Base-by-base conservation (phyloP, 1,140 invertebrate genomes). In the Asobara japonica region DNA sequence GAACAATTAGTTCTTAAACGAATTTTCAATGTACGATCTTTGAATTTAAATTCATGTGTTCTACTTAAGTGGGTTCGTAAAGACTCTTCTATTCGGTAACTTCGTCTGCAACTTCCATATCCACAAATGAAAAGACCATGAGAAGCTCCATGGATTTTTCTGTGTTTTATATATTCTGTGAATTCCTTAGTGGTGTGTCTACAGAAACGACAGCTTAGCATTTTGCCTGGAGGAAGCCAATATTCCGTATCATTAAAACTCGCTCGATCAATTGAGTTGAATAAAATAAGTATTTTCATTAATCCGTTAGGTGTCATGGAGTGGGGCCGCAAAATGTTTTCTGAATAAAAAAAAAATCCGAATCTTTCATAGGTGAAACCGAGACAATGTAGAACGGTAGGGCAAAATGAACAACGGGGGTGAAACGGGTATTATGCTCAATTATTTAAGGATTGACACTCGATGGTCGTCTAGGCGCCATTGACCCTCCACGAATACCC, bases 201-300 rank as follows among this genome's bases (percentile, higher is more conserved):
- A 60, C 68, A 38, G 65, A 38, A 70, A 45, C 30, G 13, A 51
- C 65, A 67, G 16, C 48, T n/a, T 29, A 67, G 38, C 65, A 31
- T 67, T 25, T 67, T 67, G 16, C 22, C 18, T 51, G 18, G 16
- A 51, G 22, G 48, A 51, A 51, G 48, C 11, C 22, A 51, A 51
- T 41, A 41, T 41, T 41, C n/a, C 11, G 36, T 41, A 6, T 41
- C n/a, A 41, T 13, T 41, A 11, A 4, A 41, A 41, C 11, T 41
- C 10, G 3, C 11, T 13, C 11, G 36, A 41, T 4, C 10, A 41
- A 11, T 41, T 6, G 36, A 30, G 5, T 36, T 1, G 16, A 20
- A 61, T 22, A 41, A 41, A 41, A 41, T 41, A 4, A 33, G 4
- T 6, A 41, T 41, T 41, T 41, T 7, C n/a, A n/a, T n/a, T n/a